Percentiles rank a stretch among this genome's conserved stretches.
Evolutionary conservation across 2,888 invertebrate genomes (phyloP).

Genomic region (Orchestes rusci): DNA sequence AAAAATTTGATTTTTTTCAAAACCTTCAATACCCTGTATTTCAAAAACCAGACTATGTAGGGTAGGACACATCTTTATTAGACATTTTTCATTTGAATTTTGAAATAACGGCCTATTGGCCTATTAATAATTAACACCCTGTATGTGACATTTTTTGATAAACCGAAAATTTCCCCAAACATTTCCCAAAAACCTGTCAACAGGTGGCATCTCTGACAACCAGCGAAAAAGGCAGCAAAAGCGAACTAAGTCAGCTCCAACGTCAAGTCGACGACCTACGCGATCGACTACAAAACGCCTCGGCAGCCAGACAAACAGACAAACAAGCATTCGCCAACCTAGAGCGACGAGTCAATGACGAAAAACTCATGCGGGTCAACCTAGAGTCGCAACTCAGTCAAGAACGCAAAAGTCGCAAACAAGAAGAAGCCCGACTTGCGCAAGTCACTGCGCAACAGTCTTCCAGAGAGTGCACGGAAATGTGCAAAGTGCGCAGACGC

Average conservation of each 20-base stretch:
- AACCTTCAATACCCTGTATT: too few species aligned
- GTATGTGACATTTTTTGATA: too few species aligned
- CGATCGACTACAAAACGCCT: constrained; percentile 68
- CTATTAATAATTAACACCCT: too few species aligned
- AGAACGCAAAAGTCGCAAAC: constrained; percentile 64
- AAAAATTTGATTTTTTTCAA: too few species aligned
- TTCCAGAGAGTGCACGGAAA: constrained; percentile 42
- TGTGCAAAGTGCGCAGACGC: constrained; percentile 47
- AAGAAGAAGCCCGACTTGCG: constrained; percentile 44
- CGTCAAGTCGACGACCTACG: constrained; percentile 85
- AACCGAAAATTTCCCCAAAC: too few species aligned
- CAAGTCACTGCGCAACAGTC: constrained; percentile 36
- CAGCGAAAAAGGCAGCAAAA: constrained; percentile 59
- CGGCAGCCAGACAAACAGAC: constrained; percentile 67
- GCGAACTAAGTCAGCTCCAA: constrained; percentile 71
- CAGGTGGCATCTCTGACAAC: constrained; percentile 56
- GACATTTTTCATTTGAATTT: too few species aligned
- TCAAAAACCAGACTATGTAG: too few species aligned
- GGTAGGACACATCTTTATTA: too few species aligned
- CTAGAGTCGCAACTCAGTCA: constrained; percentile 66
- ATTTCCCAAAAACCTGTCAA: too few species aligned
- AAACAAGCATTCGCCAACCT: constrained; percentile 66
- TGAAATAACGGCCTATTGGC: too few species aligned
- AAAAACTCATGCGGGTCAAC: constrained; percentile 68
- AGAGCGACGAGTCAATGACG: constrained; percentile 80